Evolutionary conservation across 2,113 vertebrate genomes (phyloP).

Genomic region (Pollachius pollachius): DNA sequence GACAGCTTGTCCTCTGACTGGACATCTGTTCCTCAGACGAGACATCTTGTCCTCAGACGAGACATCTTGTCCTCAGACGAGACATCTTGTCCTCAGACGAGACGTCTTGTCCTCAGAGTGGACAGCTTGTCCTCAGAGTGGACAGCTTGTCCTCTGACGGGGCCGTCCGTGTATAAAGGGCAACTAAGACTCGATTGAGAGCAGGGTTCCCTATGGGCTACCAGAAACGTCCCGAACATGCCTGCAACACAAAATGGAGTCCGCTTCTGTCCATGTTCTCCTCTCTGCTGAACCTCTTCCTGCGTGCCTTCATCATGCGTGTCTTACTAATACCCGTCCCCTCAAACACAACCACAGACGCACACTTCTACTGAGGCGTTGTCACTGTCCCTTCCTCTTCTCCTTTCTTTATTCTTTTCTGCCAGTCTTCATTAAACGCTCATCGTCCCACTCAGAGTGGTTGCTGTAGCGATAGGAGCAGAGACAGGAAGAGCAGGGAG

Average conservation of each 20-base stretch:
- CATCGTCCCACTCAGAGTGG: slow-evolving; percentile 33
- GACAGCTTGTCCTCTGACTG: not conserved
- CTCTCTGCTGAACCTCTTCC: slow-evolving; percentile 7
- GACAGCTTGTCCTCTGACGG: slow-evolving; percentile 13
- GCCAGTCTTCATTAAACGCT: not conserved
- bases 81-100: not conserved
- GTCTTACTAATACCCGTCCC: too few relatives aligned
- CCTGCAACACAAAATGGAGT: slow-evolving; percentile 3
- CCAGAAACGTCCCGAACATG: slow-evolving; percentile 1
- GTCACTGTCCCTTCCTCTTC: not conserved
- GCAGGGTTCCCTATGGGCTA: not conserved
- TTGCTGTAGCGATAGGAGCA: slow-evolving; percentile 48
- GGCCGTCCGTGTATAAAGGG: slow-evolving; percentile 6
- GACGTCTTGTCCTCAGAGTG: slow-evolving; percentile 12
- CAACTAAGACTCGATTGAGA: slow-evolving; percentile 14
- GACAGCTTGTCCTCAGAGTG: slow-evolving; percentile 13
- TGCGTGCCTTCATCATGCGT: too few relatives aligned
- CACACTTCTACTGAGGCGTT: too few relatives aligned
- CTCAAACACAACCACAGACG: not conserved
- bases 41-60: slow-evolving; percentile 13
- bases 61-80: slow-evolving; percentile 10
- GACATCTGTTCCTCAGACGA: slow-evolving; percentile 13
- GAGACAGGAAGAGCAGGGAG: slow-evolving; percentile 24
- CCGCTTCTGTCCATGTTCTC: slow-evolving; percentile 26
- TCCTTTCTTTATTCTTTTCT: not conserved